Evolutionary conservation across 92 coral and sea anemone genomes (phyloP).

Genomic region (Bergia sp.): DNA sequence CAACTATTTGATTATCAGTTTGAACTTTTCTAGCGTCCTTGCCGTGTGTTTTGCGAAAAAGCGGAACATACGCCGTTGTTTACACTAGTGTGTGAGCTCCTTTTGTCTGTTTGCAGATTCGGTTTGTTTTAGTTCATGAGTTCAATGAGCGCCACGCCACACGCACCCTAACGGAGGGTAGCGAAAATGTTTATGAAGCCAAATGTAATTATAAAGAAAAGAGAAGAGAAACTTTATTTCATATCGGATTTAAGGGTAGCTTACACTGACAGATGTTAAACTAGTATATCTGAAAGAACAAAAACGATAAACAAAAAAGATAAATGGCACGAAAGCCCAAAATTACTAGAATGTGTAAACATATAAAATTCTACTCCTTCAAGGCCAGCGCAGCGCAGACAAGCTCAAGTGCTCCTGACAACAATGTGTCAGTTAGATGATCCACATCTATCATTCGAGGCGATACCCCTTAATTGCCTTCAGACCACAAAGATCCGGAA

Average conservation of each 20-base stretch:
- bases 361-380: too few species aligned
- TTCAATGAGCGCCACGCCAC: constrained; percentile 4
- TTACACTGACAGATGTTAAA: too few species aligned
- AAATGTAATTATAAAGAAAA: constrained; percentile 1
- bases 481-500: constrained; percentile 31
- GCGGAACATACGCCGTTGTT: constrained; percentile 8
- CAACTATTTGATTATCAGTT: background rate
- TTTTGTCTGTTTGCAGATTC: constrained; percentile 5
- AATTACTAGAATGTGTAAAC: too few species aligned
- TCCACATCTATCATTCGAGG: constrained; percentile 41
- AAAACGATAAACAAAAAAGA: too few species aligned
- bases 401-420: constrained; percentile 47
- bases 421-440: constrained; percentile 54
- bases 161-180: constrained; percentile 6
- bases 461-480: constrained; percentile 56
- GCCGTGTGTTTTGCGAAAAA: constrained; percentile 11
- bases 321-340: too few species aligned
- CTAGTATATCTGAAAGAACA: too few species aligned
- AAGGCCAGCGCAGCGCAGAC: background rate
- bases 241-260: too few species aligned
- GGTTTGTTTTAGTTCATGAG: background rate
- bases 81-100: background rate
- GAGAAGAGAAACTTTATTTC: background rate
- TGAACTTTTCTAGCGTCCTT: constrained; percentile 5
- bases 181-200: constrained; percentile 14